These are phyloP conservation scores for Macrotus californicus DNA, from an alignment of 2,113 vertebrate species.

Conservation along the genomic window DNA sequence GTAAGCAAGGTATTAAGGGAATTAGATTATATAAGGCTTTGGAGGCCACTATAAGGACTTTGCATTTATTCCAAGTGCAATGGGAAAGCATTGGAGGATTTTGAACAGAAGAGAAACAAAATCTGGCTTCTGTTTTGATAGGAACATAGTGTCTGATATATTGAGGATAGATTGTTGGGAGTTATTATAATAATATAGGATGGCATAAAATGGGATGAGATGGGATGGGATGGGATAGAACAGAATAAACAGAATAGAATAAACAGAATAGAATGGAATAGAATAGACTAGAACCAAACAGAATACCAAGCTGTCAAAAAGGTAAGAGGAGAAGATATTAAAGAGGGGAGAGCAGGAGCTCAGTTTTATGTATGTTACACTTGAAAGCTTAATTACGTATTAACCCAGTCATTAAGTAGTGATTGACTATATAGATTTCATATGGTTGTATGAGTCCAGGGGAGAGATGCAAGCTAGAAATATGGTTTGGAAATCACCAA, in stretches of 20 bases:
- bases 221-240: not conserved
- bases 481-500: not conserved
- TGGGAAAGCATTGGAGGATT: not conserved
- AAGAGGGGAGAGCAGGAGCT: not conserved
- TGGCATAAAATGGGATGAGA: not conserved
- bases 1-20: not conserved
- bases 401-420: not conserved
- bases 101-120: not conserved
- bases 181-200: not conserved
- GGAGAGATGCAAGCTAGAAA: not conserved
- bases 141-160: not conserved
- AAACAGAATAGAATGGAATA: accelerated
- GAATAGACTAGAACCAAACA: not conserved
- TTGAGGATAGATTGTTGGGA: not conserved
- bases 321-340: not conserved
- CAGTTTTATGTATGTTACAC: not conserved
- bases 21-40: not conserved
- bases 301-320: not conserved
- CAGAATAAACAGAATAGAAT: not conserved
- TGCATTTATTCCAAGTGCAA: not conserved
- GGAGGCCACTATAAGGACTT: not conserved
- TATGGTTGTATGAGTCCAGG: not conserved
- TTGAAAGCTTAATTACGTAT: not conserved
- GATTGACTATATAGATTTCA: not conserved
- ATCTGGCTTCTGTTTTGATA: not conserved